Evolutionary conservation across 2,113 vertebrate genomes (phyloP).

Genomic region (Gavialis gangeticus): DNA sequence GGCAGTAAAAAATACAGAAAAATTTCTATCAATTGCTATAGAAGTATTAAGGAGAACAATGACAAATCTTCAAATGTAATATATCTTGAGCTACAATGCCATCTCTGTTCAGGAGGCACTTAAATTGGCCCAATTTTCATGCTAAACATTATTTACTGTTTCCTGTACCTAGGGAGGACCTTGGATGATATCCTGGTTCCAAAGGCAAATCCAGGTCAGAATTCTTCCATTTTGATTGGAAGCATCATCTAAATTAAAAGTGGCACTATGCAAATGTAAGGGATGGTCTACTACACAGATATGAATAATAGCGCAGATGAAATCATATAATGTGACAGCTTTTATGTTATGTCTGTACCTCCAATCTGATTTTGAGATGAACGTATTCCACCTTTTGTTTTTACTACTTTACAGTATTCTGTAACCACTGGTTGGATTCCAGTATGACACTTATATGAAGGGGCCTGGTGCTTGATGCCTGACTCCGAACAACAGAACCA

Average conservation of each 20-base stretch:
- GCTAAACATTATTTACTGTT: not conserved
- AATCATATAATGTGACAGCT: not conserved
- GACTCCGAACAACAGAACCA: not conserved
- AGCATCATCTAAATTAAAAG: not conserved
- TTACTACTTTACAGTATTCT: not conserved
- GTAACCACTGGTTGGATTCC: too few relatives aligned
- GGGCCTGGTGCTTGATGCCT: not conserved
- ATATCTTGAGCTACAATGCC: not conserved
- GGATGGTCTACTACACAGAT: constrained; percentile 22
- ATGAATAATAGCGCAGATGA: not conserved
- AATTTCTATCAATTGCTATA: not conserved
- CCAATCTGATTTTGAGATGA: not conserved
- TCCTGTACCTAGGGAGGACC: not conserved
- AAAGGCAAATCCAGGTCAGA: not conserved
- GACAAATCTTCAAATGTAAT: not conserved
- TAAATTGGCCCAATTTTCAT: not conserved
- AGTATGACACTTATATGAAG: too few relatives aligned
- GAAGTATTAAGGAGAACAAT: not conserved
- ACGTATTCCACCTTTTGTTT: too few relatives aligned
- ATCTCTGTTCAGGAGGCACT: not conserved
- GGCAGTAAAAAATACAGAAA: not conserved
- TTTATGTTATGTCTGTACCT: not conserved
- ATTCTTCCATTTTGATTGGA: not conserved
- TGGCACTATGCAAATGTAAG: not conserved
- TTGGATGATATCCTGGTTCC: not conserved